Evolutionary conservation across 2,113 vertebrate species (phyloP).

Genomic region (Silurus asotus): DNA sequence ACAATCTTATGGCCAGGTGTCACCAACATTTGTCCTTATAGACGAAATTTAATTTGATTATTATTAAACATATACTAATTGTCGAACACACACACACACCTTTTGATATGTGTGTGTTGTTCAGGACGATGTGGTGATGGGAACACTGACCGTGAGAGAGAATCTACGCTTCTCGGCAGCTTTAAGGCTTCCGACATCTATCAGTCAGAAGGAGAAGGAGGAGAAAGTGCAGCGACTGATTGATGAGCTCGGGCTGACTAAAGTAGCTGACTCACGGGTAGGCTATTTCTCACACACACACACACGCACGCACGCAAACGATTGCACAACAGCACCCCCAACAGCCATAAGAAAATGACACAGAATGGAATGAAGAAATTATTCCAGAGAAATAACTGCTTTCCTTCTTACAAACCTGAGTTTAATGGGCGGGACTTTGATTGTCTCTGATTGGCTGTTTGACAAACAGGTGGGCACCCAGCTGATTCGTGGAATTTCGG

Average conservation of each 20-base stretch:
- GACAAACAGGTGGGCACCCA: conserved; percentile 79
- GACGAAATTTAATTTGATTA: too few species aligned
- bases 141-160: conserved; percentile 83
- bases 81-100: too few species aligned
- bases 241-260: conserved; percentile 76
- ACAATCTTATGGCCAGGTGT: too few species aligned
- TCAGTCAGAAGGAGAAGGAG: conserved; percentile 72
- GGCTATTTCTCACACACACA: background rate
- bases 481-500: conserved; percentile 79
- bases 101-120: background rate
- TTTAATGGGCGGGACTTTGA: background rate
- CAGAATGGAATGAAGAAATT: background rate
- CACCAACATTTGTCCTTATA: too few species aligned
- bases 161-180: conserved; percentile 85
- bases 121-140: conserved; percentile 87
- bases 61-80: too few species aligned
- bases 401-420: background rate
- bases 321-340: background rate
- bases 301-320: background rate
- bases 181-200: conserved; percentile 74
- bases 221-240: conserved; percentile 75
- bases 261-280: conserved; percentile 86
- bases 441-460: conserved; percentile 26
- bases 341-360: background rate
- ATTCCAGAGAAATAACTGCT: background rate